These are phyloP conservation scores for Cheilosia variabilis DNA, from an alignment of 2,888 invertebrate genomes.

Conservation along the genomic window DNA sequence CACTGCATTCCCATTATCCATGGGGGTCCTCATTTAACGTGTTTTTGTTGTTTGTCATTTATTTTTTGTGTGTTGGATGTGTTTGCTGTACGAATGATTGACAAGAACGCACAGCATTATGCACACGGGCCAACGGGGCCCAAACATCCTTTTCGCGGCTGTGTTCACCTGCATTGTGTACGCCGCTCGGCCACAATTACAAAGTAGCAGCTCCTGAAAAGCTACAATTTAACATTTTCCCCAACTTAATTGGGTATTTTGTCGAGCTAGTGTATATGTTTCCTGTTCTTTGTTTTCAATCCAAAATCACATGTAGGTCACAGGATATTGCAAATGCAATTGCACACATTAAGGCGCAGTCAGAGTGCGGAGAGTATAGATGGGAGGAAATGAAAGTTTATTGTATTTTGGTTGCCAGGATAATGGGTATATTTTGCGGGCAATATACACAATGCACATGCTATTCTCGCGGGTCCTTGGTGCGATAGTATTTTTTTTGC, in stretches of 20 bases:
- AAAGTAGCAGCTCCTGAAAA: neutral
- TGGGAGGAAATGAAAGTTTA: conserved; percentile 38
- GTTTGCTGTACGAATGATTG: conserved; percentile 37
- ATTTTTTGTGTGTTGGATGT: neutral
- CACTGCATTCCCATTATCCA: conserved; percentile 67
- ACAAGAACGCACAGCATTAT: conserved; percentile 24
- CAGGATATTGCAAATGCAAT: conserved; percentile 70
- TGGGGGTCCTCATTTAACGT: neutral
- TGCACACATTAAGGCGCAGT: conserved; percentile 47
- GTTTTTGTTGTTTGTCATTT: conserved; percentile 13
- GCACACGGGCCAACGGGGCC: conserved; percentile 26
- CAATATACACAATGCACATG: neutral
- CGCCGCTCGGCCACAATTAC: conserved; percentile 14
- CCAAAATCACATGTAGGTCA: conserved; percentile 69
- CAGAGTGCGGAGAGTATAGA: conserved; percentile 1
- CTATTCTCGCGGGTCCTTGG: conserved; percentile 32
- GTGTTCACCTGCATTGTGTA: conserved; percentile 49
- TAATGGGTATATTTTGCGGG: conserved; percentile 50
- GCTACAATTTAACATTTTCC: conserved; percentile 41
- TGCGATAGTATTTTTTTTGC: neutral
- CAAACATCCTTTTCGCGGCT: conserved; percentile 40
- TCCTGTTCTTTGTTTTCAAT: conserved; percentile 19
- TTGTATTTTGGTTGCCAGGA: conserved; percentile 35
- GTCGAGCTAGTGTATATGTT: neutral
- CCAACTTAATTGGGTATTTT: conserved; percentile 38